These are phyloP conservation scores for Siniperca chuatsi DNA, from an alignment of 2,113 vertebrate species.

Conservation along the genomic window DNA sequence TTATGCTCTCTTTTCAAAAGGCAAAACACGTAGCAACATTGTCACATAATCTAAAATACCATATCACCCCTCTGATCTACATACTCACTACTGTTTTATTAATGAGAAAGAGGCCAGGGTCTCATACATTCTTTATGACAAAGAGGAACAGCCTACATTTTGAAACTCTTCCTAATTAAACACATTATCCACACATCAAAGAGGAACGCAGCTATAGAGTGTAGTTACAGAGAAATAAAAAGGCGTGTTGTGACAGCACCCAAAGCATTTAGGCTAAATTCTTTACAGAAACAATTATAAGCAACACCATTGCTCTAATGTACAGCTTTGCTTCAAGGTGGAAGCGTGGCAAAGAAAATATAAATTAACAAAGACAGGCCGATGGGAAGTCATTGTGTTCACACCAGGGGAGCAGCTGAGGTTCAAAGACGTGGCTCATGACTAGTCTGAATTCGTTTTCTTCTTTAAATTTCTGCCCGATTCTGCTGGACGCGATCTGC, in stretches of 20 bases:
- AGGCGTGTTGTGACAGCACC: constrained; percentile 1
- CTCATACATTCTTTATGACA: constrained; percentile 66
- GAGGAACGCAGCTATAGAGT: constrained; percentile 1
- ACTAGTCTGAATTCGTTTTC: neutral
- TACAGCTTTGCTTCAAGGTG: neutral
- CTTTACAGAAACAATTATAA: constrained; percentile 17
- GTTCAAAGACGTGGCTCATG: constrained; percentile 34
- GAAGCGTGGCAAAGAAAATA: constrained; percentile 5
- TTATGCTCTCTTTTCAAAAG: constrained; percentile 3
- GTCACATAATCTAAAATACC: constrained; percentile 30
- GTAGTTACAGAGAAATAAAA: constrained; percentile 20
- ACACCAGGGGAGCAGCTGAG: constrained; percentile 29
- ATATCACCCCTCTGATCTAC: constrained; percentile 33
- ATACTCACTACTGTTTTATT: constrained; percentile 51
- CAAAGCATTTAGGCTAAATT: neutral
- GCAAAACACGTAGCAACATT: neutral
- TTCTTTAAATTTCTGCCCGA: constrained; percentile 4
- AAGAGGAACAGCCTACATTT: constrained; percentile 24
- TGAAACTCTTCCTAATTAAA: constrained; percentile 50
- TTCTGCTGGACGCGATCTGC: neutral
- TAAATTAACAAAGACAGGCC: constrained; percentile 22
- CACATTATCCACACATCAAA: constrained; percentile 33
- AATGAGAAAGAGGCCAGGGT: constrained; percentile 33
- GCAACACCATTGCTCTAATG: neutral
- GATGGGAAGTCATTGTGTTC: constrained; percentile 16